A percentile compares a stretch with the other conserved stretches of the same genome.
Evolutionary conservation across 2,113 vertebrate genomes (phyloP).

Genomic region (Charadrius vociferus): DNA sequence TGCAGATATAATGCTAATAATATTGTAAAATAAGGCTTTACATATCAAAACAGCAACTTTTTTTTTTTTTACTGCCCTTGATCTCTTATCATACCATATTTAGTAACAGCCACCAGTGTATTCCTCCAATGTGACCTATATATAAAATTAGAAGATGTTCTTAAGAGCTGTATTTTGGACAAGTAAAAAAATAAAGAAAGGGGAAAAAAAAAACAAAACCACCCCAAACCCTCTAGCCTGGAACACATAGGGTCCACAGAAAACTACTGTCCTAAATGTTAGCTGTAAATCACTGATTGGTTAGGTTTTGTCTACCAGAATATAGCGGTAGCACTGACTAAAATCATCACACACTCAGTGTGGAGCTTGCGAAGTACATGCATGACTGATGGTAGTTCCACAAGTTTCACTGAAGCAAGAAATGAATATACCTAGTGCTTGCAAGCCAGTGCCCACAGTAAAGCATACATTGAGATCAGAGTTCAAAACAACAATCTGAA

Average conservation of each 20-base stretch:
- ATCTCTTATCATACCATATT: background rate
- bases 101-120: slow-evolving; percentile 3
- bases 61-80: background rate
- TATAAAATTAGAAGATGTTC: background rate
- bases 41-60: background rate
- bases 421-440: background rate
- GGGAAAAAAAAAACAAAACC: rapidly evolving
- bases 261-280: background rate
- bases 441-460: background rate
- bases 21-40: slow-evolving; percentile 31
- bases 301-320: background rate
- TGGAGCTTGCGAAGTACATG: background rate
- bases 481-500: background rate
- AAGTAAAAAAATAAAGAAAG: background rate
- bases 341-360: background rate
- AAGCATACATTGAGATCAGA: background rate
- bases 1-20: background rate
- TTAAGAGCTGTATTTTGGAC: background rate
- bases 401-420: background rate
- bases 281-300: background rate
- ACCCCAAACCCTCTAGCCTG: background rate
- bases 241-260: background rate
- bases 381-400: background rate
- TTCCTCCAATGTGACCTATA: slow-evolving; percentile 1
- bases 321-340: background rate